phyloP scores from a whole-genome alignment of 2,888 invertebrate genomes.

The Ypsolopha sequella region DNA sequence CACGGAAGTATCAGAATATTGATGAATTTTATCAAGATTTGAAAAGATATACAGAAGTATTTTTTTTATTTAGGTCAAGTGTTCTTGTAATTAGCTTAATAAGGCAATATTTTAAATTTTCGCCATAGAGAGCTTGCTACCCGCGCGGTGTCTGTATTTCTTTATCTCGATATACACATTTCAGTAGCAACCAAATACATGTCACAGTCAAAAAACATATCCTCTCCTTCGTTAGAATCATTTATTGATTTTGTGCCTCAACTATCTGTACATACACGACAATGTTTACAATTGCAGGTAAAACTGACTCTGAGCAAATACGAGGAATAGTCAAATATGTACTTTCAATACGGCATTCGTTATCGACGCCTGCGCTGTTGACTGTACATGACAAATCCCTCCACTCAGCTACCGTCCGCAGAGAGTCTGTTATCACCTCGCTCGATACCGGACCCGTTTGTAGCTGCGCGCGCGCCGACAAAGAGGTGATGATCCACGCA shows the following conservation, averaged over 20 bases:
- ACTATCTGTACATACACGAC: constrained; percentile 10
- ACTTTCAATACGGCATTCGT: constrained; percentile 22
- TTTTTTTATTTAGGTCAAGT: too few species aligned
- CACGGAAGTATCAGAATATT: too few species aligned
- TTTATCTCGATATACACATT: too few species aligned
- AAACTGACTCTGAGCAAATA: constrained; percentile 17
- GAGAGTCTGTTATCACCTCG: constrained; percentile 38
- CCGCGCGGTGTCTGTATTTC: too few species aligned
- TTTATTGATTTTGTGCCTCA: neutral
- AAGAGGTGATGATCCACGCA: constrained; percentile 56
- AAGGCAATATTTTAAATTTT: too few species aligned
- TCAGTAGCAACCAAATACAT: too few species aligned
- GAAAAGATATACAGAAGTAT: too few species aligned
- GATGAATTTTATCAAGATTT: too few species aligned
- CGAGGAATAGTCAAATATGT: constrained; percentile 27
- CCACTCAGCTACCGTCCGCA: constrained; percentile 54
- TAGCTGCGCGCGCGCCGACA: constrained; percentile 47
- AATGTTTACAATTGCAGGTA: constrained; percentile 21
- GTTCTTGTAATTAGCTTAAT: too few species aligned
- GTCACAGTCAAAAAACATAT: neutral
- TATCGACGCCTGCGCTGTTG: constrained; percentile 36
- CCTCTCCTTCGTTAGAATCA: neutral
- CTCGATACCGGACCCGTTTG: constrained; percentile 32
- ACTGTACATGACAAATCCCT: constrained; percentile 61
- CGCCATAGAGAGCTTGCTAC: too few species aligned